Conservation (phyloP, 2,888 invertebrate species). For the Cyclophora punctaria region DNA sequence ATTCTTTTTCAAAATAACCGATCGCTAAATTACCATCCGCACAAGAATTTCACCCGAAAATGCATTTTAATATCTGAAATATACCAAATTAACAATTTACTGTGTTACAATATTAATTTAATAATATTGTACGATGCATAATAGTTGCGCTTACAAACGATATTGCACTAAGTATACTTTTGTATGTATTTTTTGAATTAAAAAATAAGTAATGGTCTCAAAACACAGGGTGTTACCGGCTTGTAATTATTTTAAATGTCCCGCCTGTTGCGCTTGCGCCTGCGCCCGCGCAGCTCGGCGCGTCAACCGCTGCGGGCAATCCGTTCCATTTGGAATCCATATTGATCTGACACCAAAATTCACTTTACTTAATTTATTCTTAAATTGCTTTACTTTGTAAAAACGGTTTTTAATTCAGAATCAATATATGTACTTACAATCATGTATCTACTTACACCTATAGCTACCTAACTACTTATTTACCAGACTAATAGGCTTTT, state of each 20-base stretch:
- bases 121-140: constrained; percentile 46
- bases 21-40: constrained; percentile 9
- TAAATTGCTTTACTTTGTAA: constrained; percentile 14
- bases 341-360: constrained; percentile 49
- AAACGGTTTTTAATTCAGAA: too few species aligned
- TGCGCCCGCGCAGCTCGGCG: constrained; percentile 27
- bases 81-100: constrained; percentile 29
- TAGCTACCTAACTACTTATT: too few species aligned
- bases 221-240: constrained; percentile 73
- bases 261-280: constrained; percentile 46
- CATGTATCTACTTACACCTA: constrained; percentile 6
- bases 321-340: constrained; percentile 62
- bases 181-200: constrained; percentile 68
- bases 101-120: constrained; percentile 29
- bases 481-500: too few species aligned
- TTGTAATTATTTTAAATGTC: constrained; percentile 77
- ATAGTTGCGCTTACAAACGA: constrained; percentile 51
- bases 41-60: constrained; percentile 18
- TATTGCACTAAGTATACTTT: constrained; percentile 59
- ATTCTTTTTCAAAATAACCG: too few species aligned
- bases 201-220: constrained; percentile 74
- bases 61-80: constrained; percentile 22
- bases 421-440: too few species aligned
- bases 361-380: constrained; percentile 8
- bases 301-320: constrained; percentile 49